Evolutionary conservation across 2,113 vertebrate genomes (phyloP), one percentile per base, ranked within the genome.

Genomic region (Oryzias melastigma): DNA sequence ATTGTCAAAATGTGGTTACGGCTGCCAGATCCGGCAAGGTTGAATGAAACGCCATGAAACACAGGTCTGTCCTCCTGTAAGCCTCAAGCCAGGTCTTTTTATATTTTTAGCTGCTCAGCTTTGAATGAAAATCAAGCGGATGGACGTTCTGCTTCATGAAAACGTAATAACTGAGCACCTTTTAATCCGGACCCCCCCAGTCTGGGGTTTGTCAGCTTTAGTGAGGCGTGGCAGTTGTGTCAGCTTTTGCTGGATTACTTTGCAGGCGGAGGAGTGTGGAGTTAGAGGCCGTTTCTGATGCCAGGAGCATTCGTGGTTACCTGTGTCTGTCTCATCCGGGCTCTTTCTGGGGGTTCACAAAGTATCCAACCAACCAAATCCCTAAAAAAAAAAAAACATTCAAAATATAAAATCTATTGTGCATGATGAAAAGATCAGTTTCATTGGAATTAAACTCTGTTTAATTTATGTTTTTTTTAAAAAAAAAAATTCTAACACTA

Each of bases 1-100:
- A 19, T 44, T 71, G 61, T 69, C 55, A 57, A 49, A 52, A 46
- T 53, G 40, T 58, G 15, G 54, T 62, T 67, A 56, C 17, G 51
- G 29, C n/a, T 58, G 59, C 20, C 51, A 46, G 58, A 58, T 53
- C 43, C 10, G 24, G 57, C 42, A 52, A 58, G 62, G 40, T 42
- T 69, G 52, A 68, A 75, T 73, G 40, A 69, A 16, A 16, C 58
- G 24, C 35, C 50, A 6, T n/a, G 22, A 29, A 25, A 54, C 29
- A 56, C 5, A 40, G 43, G 10, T 71, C 50, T 64, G 40, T 58
- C 52, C 22, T 60, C 25, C 43, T 24, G 44, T 22, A 18, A 14
- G 52, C n/a, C 24, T 62, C 25, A 62, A 55, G 43, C 42, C 5
- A 14, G 14, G 49, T 7, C n/a, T 49, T 59, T 53, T 16, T 44